phyloP scores from a whole-genome alignment of 2,888 invertebrate species.

The Encarsia formosa region DNA sequence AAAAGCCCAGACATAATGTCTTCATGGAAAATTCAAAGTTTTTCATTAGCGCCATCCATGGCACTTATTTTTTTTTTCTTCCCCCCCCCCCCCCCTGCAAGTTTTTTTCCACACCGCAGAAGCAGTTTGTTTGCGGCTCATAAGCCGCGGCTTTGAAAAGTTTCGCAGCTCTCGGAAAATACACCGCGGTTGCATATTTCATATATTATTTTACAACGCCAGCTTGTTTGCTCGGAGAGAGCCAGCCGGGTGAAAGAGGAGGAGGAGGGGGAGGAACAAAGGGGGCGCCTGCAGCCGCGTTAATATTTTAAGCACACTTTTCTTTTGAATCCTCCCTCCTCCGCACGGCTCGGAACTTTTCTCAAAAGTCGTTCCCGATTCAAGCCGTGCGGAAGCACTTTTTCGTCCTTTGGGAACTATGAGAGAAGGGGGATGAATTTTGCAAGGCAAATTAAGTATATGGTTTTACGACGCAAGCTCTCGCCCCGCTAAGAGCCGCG shows the following conservation, averaged over 20 bases:
- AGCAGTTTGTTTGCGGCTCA: slow-evolving; percentile 27
- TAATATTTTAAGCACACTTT: slow-evolving; percentile 53
- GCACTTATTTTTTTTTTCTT: slow-evolving; percentile 25
- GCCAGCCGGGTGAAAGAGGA: too few relatives aligned
- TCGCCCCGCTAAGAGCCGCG: slow-evolving; percentile 34
- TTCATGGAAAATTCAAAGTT: slow-evolving; percentile 51
- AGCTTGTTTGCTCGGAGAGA: slow-evolving; percentile 48
- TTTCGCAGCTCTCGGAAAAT: slow-evolving; percentile 32
- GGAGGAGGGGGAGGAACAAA: slow-evolving; percentile 41
- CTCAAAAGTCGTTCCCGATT: slow-evolving; percentile 20
- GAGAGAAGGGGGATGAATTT: slow-evolving; percentile 39
- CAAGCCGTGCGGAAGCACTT: slow-evolving; percentile 25
- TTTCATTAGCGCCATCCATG: slow-evolving; percentile 45
- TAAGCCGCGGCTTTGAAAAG: slow-evolving; percentile 31
- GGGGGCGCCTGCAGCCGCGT: slow-evolving; percentile 45
- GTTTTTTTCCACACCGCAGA: slow-evolving; percentile 20
- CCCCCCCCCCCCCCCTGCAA: slow-evolving; percentile 17
- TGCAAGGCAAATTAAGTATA: slow-evolving; percentile 52
- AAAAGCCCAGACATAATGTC: slow-evolving; percentile 39
- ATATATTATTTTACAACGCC: slow-evolving; percentile 49
- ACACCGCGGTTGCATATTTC: slow-evolving; percentile 47
- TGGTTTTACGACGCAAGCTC: slow-evolving; percentile 48
- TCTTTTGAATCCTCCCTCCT: slow-evolving; percentile 35
- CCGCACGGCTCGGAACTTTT: slow-evolving; percentile 18
- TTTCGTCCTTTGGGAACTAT: slow-evolving; percentile 5